Evolutionary conservation across 1,140 invertebrate species (phyloP), one percentile per base, ranked within the genome.

Genomic region (Mya arenaria): DNA sequence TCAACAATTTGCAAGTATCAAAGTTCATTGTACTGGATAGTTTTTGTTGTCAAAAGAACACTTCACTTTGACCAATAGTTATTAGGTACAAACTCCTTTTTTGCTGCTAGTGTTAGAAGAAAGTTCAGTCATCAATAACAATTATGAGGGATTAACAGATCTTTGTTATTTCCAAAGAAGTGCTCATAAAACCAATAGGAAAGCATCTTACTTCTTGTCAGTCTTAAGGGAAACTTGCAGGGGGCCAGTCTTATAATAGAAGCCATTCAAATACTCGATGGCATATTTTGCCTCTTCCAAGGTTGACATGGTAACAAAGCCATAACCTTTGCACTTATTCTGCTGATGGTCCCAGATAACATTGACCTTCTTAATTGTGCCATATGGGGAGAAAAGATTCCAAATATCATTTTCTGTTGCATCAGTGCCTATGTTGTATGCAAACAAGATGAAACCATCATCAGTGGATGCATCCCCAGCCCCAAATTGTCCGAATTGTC

Each of bases 251-350:
- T 90, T 87, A 73, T 86, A 92, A 41, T 86, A 88, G 37, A 89
- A 91, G 4, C 92, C 92, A 89, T 94, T 92, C 58, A 93, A 84
- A 44, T 86, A 85, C 36, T 91, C 86, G 72, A 94, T 93, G 15
- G 93, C 93, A 68, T 90, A 88, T 30, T 91, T 83, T 30, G 93
- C 93, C 75, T 93, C 92, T 30, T 92, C 87, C 80, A 92, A 91
- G 81, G 91, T 93, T 28, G 90, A 85, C 93, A 94, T 93, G 28
- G 93, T 93, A 6, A 94, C 93, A 88, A 93, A 94, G 6, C 92
- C 93, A 89, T 88, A 93, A 23, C 93, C 93, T 85, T 93, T 93
- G 73, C 91, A 89, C 52, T 89, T 79, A 62, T 87, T 87, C 62
- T 92, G 91, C 39, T 85, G 84, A 60, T 88, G 87, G 55, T 93